These are phyloP conservation scores for Triplophysa bombifrons DNA, from an alignment of 2,797 vertebrate species.

Conservation along the genomic window DNA sequence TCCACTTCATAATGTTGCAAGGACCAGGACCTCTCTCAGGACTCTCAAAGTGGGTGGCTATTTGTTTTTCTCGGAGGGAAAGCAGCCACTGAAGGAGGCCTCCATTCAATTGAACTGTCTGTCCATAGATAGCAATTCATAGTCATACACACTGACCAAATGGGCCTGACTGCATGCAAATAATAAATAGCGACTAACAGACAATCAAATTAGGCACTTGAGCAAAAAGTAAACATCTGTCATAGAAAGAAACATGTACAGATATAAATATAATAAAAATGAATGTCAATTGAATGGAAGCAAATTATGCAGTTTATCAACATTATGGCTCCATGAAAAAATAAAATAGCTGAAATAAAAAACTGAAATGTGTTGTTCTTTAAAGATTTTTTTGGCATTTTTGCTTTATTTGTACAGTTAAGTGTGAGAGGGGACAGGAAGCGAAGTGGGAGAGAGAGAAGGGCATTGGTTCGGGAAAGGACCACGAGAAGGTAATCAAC, in stretches of 20 bases:
- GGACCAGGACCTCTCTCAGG: constrained; percentile 81
- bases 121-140: constrained; percentile 66
- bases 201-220: constrained; percentile 57
- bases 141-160: constrained; percentile 66
- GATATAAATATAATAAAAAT: constrained; percentile 1
- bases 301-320: not conserved
- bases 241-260: not conserved
- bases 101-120: constrained; percentile 71
- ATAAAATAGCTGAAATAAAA: not conserved
- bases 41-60: constrained; percentile 74
- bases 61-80: constrained; percentile 70
- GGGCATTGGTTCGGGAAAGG: too few relatives aligned
- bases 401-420: too few relatives aligned
- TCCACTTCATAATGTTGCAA: constrained; percentile 84
- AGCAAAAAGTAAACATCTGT: not conserved
- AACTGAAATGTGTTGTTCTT: not conserved
- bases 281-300: not conserved
- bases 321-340: not conserved
- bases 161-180: constrained; percentile 56
- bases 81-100: constrained; percentile 69
- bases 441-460: too few relatives aligned
- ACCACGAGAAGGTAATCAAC: too few relatives aligned
- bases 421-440: too few relatives aligned
- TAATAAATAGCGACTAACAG: constrained; percentile 30
- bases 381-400: too few relatives aligned